Base-by-base conservation (phyloP, 2,113 vertebrate species). In the Anoura caudifer region DNA sequence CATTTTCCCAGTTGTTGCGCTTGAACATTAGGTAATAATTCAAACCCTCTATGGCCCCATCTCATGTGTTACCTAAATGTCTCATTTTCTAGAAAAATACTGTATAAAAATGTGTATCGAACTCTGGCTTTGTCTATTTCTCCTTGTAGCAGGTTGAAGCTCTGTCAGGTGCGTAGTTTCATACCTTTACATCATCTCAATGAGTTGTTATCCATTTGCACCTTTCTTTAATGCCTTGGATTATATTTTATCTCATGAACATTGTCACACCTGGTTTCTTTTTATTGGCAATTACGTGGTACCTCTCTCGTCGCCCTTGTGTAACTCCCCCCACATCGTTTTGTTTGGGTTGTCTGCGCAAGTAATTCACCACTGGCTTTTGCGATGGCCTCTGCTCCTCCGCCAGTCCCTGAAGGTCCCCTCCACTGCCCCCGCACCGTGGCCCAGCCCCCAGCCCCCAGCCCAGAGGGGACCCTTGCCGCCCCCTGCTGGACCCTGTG, bases 371-470 rank as follows among this genome's bases (percentile, higher is more conserved):
- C 33, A 45, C 73, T 67, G n/a, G 24, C 4, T 69, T 52, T 76
- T 41, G 28, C 10, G 13, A 36, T 50, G 3, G 45, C 38, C 56
- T 3, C 4, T 4, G 11, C 20, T 19, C 22, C 38, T 84, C 11
- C 33, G 0, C 52, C 19, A 1, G 2, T 41, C 7, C 0, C 45
- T 15, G 33, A 7, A 1, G 28, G 31, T 81, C 36, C 24, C 12
- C 24, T 79, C 28, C 20, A 26, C 15, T 13, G 3, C 6, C 61
- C 3, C 1, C 0, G 1, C 63, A 31, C 67, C 3, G 45, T 8
- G 26, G 24, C 36, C 19, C 20, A 63, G 24, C 67, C 80, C 36
- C 26, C 47, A 33, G 11, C 50, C 76, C n/a, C 16, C 61, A 31
- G 9, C 52, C 77, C 3, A 3, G 59, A 2, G 5, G 24, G 14